Evolutionary conservation across 2,888 invertebrate genomes (phyloP).

Genomic region (Escarpia spicata): DNA sequence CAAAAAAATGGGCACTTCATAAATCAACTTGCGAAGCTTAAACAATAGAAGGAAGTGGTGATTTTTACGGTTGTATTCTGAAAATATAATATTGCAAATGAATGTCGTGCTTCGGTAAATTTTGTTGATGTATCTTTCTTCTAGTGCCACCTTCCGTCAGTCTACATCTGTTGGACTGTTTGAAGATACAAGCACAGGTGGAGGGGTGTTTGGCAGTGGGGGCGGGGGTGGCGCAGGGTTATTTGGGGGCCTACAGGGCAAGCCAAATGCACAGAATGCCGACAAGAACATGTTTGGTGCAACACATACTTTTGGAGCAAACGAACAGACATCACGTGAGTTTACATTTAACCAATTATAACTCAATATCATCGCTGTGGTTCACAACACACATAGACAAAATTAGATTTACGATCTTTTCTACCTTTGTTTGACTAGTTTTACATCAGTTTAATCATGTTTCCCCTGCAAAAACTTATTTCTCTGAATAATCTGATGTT

Average conservation of each 20-base stretch:
- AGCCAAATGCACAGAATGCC: constrained; percentile 63
- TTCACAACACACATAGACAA: too few relatives aligned
- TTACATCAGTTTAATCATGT: neutral
- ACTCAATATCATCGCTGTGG: too few relatives aligned
- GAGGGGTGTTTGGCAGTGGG: constrained; percentile 33
- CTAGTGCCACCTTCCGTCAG: constrained; percentile 34
- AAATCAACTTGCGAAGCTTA: too few relatives aligned
- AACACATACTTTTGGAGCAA: constrained; percentile 30
- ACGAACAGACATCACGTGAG: neutral
- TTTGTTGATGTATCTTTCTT: neutral
- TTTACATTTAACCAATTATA: neutral
- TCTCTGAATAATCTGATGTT: too few relatives aligned
- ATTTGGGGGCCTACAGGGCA: constrained; percentile 59
- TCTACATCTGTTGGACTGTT: constrained; percentile 28
- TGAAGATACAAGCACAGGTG: constrained; percentile 31
- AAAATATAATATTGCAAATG: too few relatives aligned
- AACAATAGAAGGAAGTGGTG: too few relatives aligned
- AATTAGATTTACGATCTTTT: too few relatives aligned
- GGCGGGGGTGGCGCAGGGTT: constrained; percentile 48
- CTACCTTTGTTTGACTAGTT: neutral
- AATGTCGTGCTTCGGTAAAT: neutral
- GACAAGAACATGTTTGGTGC: constrained; percentile 64
- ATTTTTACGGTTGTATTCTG: too few relatives aligned
- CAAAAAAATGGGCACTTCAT: too few relatives aligned
- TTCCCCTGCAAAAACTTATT: too few relatives aligned